Evolutionary conservation across 2,113 vertebrate species (phyloP), one percentile per base, ranked within the genome.

Genomic region (Gallinago paraguaiae): DNA sequence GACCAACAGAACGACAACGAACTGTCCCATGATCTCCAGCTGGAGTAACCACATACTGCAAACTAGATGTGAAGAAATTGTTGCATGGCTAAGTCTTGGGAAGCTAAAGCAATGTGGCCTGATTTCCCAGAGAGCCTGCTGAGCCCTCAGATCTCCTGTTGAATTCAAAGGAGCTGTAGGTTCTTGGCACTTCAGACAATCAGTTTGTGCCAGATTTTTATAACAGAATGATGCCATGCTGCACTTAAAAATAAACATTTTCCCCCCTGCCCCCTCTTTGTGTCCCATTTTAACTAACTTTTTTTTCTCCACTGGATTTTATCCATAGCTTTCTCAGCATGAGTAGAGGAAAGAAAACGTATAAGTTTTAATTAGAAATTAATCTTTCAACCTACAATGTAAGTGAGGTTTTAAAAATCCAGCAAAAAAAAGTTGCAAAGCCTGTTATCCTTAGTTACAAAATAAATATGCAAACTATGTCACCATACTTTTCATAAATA

Each of bases 171-270:
- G 65, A 91, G 57, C 57, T 80, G 74, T 46, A 82, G 67, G 67
- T 91, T 85, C 92, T 89, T 70, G 61, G 70, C 50, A 71, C 45
- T 92, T 95, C 77, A 94, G 86, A 91, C 91, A 86, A 97, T 91
- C 88, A 84, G 53, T 78, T 82, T 95, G 91, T 88, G 90, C 65
- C 83, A 91, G 81, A 95, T 89, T 92, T 90, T 91, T 89, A 65
- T 96, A 96, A 95, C 96, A 96, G 91, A 97, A 97, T 95, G 95
- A 95, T 96, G 92, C 94, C 91, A 80, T 71, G 77, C 69, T 85
- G 86, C 88, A 89, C 74, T 81, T 95, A 95, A 96, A 94, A 96
- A 97, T 96, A 96, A 95, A 96, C 80, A 92, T 88, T 95, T 59
- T 3, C 12, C 53, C 51, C 81, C 68, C 75, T 37, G 10, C 75